Conservation (phyloP, 2,888 invertebrate species). For the Amaurobius ferox region DNA sequence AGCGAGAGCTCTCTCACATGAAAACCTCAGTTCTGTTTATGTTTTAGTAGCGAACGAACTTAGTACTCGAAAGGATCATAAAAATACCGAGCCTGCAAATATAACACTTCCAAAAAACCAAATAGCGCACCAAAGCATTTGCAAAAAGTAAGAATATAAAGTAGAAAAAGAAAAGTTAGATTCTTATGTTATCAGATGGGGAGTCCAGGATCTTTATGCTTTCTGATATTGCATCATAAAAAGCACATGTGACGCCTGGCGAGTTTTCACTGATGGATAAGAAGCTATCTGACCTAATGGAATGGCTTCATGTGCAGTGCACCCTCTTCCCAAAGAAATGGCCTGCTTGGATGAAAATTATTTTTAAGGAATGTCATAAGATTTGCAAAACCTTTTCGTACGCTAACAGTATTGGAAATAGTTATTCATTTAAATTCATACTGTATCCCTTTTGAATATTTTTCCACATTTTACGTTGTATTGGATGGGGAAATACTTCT, state of each 20-base stretch:
- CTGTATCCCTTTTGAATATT: too few relatives aligned
- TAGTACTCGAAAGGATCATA: constrained; percentile 46
- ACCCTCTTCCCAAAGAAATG: constrained; percentile 5
- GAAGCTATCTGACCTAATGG: constrained; percentile 71
- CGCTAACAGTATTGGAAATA: neutral
- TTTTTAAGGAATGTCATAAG: neutral
- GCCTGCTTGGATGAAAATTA: neutral
- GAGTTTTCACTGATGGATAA: constrained; percentile 72
- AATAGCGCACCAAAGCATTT: constrained; percentile 66
- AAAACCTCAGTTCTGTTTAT: constrained; percentile 65
- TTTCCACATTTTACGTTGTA: too few relatives aligned
- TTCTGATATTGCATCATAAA: constrained; percentile 71
- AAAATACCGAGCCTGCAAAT: constrained; percentile 52
- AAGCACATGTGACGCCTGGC: constrained; percentile 71
- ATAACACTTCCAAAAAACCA: constrained; percentile 68
- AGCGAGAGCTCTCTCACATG: constrained; percentile 33
- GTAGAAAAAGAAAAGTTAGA: constrained; percentile 65
- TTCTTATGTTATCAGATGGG: constrained; percentile 68
- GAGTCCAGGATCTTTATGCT: constrained; percentile 69
- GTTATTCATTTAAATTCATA: neutral
- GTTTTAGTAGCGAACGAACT: constrained; percentile 43
- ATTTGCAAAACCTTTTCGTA: neutral
- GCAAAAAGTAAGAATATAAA: constrained; percentile 70
- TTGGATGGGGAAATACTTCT: too few relatives aligned
- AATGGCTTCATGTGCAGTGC: constrained; percentile 41